A percentile compares a stretch with the other conserved stretches of the same genome.
phyloP scores from a whole-genome alignment of 2,888 invertebrate species.

The Phania funesta region DNA sequence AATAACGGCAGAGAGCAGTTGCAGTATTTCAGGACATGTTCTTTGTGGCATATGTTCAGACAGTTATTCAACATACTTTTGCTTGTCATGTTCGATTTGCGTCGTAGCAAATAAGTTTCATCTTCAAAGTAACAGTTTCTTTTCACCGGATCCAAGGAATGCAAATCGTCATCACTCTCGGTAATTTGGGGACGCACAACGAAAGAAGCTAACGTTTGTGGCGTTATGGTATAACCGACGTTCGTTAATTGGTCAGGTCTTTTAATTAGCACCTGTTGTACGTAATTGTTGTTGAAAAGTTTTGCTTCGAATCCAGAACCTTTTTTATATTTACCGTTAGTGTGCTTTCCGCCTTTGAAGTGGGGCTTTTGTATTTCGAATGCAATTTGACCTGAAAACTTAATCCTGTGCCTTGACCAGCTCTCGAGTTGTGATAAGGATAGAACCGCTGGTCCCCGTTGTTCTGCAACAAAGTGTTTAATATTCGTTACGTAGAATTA shows the following conservation, averaged over 20 bases:
- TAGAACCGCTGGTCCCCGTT: slow-evolving; percentile 69
- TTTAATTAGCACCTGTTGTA: slow-evolving; percentile 76
- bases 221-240: slow-evolving; percentile 72
- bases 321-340: slow-evolving; percentile 71
- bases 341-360: slow-evolving; percentile 67
- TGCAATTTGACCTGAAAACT: slow-evolving; percentile 70
- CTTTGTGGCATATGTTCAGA: slow-evolving; percentile 76
- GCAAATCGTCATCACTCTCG: slow-evolving; percentile 72
- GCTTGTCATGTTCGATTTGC: not conserved
- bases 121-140: slow-evolving; percentile 75
- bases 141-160: slow-evolving; percentile 70
- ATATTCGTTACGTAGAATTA: no score
- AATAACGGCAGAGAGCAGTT: slow-evolving; percentile 76
- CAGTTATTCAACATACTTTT: slow-evolving; percentile 74
- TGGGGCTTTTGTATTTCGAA: slow-evolving; percentile 67
- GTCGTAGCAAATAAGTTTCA: slow-evolving; percentile 44
- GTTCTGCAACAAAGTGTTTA: not conserved
- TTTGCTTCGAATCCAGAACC: not conserved
- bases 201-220: slow-evolving; percentile 74
- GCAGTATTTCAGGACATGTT: slow-evolving; percentile 73
- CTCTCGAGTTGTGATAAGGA: slow-evolving; percentile 74
- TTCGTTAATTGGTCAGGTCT: slow-evolving; percentile 71
- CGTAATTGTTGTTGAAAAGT: no score
- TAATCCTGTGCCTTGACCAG: slow-evolving; percentile 74
- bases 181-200: slow-evolving; percentile 75